Conservation (phyloP, 2,113 vertebrate species). For the Sterna hirundo region DNA sequence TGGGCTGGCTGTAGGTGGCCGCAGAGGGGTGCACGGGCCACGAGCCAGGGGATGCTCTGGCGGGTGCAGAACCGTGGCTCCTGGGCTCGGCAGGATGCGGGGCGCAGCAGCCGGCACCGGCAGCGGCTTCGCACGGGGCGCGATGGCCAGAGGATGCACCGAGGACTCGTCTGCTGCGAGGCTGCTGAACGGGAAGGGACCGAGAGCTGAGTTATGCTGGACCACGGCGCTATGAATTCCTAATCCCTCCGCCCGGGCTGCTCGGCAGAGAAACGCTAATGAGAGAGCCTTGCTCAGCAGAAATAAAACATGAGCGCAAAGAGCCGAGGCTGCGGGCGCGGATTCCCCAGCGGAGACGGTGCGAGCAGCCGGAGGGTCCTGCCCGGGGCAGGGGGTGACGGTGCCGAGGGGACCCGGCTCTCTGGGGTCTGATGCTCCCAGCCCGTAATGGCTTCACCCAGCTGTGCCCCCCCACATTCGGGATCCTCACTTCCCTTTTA, state of each 20-base stretch:
- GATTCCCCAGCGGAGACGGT: not conserved
- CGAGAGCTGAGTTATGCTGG: not conserved
- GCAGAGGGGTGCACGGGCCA: rapidly evolving
- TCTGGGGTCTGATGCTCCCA: not conserved
- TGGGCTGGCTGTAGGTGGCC: not conserved
- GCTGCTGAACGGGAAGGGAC: not conserved
- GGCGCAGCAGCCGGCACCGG: not conserved
- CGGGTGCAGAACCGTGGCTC: not conserved
- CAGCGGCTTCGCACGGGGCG: rapidly evolving
- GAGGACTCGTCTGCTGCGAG: not conserved
- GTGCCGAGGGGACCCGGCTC: rapidly evolving
- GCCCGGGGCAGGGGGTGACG: not conserved
- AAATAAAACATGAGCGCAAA: not conserved
- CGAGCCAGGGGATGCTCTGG: rapidly evolving
- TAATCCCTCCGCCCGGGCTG: not conserved
- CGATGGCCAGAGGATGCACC: rapidly evolving
- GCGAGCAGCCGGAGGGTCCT: not conserved
- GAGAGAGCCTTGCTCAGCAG: not conserved
- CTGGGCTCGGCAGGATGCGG: not conserved
- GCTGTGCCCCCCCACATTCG: not conserved
- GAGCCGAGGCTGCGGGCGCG: rapidly evolving
- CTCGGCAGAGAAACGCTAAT: not conserved
- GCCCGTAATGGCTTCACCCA: not conserved
- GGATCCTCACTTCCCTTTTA: not conserved
- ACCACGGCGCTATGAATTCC: not conserved